Conservation (phyloP, 2,113 vertebrate species). For the Nesogale talazaci region DNA sequence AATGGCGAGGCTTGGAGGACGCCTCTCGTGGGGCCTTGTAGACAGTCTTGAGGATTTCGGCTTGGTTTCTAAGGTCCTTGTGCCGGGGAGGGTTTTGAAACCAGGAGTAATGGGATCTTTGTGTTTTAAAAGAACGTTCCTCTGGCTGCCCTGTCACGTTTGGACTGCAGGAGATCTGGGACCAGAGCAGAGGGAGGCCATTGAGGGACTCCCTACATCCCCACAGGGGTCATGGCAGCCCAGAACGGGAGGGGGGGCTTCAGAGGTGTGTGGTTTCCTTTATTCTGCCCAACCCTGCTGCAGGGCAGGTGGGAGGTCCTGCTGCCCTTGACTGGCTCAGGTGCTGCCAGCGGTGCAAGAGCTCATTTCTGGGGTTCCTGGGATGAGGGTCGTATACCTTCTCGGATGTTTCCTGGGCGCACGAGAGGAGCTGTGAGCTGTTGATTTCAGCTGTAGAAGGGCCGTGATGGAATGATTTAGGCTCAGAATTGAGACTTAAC, state of each 20-base stretch:
- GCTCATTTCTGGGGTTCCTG: neutral
- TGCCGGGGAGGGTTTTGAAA: neutral
- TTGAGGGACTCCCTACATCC: neutral
- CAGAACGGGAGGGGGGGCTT: neutral
- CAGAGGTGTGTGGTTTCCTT: neutral
- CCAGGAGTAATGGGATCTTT: neutral
- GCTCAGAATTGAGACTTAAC: neutral
- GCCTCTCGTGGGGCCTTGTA: neutral
- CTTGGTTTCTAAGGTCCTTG: neutral
- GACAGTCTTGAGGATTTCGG: neutral
- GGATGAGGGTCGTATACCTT: neutral
- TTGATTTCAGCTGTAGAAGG: neutral
- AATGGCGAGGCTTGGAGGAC: neutral
- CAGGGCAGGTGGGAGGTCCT: neutral
- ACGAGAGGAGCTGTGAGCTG: neutral
- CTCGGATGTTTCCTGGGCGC: neutral
- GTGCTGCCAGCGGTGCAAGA: neutral
- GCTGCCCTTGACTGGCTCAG: neutral
- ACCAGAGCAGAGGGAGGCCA: neutral
- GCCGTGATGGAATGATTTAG: neutral
- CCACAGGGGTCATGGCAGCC: neutral
- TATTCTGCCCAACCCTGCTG: neutral
- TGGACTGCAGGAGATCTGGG: neutral
- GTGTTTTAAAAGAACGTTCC: neutral
- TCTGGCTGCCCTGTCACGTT: neutral